A percentile compares a stretch with the other conserved stretches of the same genome.
phyloP scores from a whole-genome alignment of 2,888 invertebrate species.

The Athripsodes cinereus region DNA sequence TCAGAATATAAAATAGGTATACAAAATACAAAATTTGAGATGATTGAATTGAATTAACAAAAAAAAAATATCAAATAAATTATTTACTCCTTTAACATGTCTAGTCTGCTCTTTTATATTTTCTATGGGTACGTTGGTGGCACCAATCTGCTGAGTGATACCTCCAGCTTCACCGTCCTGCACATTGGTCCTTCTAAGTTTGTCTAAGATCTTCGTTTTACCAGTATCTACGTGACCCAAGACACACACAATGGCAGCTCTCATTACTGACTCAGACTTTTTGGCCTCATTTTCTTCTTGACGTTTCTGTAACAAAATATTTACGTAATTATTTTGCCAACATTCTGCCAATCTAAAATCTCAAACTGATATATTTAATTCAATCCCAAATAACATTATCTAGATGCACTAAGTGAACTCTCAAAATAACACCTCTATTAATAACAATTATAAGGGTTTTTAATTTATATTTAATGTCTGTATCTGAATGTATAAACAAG shows the following conservation, averaged over 20 bases:
- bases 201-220: conserved; percentile 98
- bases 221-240: conserved; percentile 99
- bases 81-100: conserved; percentile 82
- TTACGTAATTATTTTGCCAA: too few species aligned
- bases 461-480: too few species aligned
- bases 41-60: not conserved
- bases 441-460: too few species aligned
- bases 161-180: conserved; percentile 98
- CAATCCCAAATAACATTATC: too few species aligned
- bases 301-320: conserved; percentile 41
- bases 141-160: conserved; percentile 99
- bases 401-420: too few species aligned
- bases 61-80: not conserved
- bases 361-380: too few species aligned
- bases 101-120: conserved; percentile 93
- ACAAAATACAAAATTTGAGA: not conserved
- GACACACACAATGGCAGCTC: conserved; percentile 97
- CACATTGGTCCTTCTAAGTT: conserved; percentile 81
- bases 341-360: too few species aligned
- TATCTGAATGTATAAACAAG: too few species aligned
- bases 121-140: conserved; percentile 96
- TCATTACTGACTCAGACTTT: conserved; percentile 50
- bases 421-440: too few species aligned
- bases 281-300: conserved; percentile 46
- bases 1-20: too few species aligned